Conservation (phyloP, 2,888 invertebrate genomes). For the Drosophila testacea region DNA sequence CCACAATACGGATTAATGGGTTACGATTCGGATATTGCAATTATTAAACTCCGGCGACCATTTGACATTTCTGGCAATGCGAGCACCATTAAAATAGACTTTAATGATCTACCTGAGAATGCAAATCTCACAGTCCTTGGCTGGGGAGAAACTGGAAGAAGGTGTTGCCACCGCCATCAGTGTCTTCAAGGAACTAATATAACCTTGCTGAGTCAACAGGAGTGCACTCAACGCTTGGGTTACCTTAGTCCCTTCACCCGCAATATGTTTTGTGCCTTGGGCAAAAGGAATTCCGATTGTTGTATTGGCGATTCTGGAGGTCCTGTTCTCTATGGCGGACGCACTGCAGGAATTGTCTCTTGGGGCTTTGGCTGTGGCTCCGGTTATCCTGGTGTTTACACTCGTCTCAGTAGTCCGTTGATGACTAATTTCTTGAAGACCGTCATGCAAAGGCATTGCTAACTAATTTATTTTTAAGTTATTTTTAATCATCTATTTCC, state of each 20-base stretch:
- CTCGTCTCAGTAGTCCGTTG: slow-evolving; percentile 86
- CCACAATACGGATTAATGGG: not conserved
- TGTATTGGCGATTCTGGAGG: slow-evolving; percentile 81
- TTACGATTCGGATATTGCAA: slow-evolving; percentile 49
- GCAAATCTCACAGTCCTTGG: slow-evolving; percentile 61
- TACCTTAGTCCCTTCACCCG: slow-evolving; percentile 28
- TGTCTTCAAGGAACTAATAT: slow-evolving; percentile 57
- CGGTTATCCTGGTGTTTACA: slow-evolving; percentile 91
- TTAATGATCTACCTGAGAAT: slow-evolving; percentile 26
- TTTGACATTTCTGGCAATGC: slow-evolving; percentile 38
- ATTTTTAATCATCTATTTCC: too few species aligned
- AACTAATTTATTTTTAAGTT: not conserved
- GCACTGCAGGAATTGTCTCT: slow-evolving; percentile 89
- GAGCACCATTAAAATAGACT: slow-evolving; percentile 40
- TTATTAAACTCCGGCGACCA: slow-evolving; percentile 45
- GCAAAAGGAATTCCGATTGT: slow-evolving; percentile 54
- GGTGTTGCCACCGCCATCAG: slow-evolving; percentile 23
- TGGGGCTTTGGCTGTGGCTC: slow-evolving; percentile 76
- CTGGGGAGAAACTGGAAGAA: slow-evolving; percentile 57
- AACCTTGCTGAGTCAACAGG: slow-evolving; percentile 13
- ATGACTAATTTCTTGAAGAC: slow-evolving; percentile 43
- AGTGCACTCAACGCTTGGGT: slow-evolving; percentile 35
- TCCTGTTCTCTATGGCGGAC: slow-evolving; percentile 62
- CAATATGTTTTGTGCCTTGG: slow-evolving; percentile 75
- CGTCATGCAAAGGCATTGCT: slow-evolving; percentile 26